Base-by-base conservation (phyloP, 2,113 vertebrate genomes). In the Leptobrachium ailaonicum region DNA sequence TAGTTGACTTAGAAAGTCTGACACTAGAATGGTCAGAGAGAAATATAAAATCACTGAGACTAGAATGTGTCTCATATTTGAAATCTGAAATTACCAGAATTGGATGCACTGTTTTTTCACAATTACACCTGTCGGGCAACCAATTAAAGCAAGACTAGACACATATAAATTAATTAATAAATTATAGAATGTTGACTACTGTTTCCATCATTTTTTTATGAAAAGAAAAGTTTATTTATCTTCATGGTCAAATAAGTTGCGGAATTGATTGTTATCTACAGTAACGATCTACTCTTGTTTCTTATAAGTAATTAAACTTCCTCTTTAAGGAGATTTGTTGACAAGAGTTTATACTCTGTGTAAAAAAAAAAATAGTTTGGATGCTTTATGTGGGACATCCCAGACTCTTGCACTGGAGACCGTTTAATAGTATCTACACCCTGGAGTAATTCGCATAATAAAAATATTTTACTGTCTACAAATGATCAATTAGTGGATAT, bases 401-500 rank as follows among this genome's bases (percentile, higher is more conserved):
- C 20, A 32, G 20, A 32, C 20, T 32, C 20, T 32, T 32, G 20
- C 20, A 32, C 20, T 32, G 20, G 20, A 32, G 20, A 32, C 20
- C 20, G 20, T 32, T 32, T 32, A 32, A 32, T 32, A 44, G 50
- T 58, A 80, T 68, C 32, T 14, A 40, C 7, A 71, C 50, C 43
- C 32, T 66, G 63, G 78, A 73, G 53, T n/a, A 73, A 53, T 45
- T 74, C 42, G 73, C 71, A 58, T 68, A 58, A 79, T 79, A 72
- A 79, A 74, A 74, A 67, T 74, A 60, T 44, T 68, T 73, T 56
- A 66, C 50, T 58, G 63, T 73, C 62, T 74, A 73, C 50, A 68
- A 11, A 45, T 41, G 47, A 67, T 73, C 71, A 73, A 80, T 80
- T 74, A 80, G 50, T 80, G 10, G 47, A 80, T 73, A 56, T 73